Conservation (phyloP, 1,140 invertebrate species). For the Cherax destructor region DNA sequence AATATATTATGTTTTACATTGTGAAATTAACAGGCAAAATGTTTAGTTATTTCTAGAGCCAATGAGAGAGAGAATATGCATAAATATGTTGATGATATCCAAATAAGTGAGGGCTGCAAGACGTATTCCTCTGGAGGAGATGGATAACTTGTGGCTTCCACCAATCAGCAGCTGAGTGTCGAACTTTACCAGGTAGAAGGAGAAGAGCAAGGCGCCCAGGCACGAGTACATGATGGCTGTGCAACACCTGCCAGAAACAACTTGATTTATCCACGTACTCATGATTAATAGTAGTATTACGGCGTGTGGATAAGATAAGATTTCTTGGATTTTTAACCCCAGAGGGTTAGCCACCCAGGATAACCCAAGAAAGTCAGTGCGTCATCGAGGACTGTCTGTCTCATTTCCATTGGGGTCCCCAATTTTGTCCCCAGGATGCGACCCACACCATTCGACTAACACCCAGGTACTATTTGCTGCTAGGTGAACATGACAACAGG, state of each 20-base stretch:
- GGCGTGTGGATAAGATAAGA: too few species aligned
- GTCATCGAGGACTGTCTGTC: too few species aligned
- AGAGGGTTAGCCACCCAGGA: too few species aligned
- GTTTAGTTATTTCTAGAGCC: conserved; percentile 75
- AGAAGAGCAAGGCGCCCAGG: conserved; percentile 88
- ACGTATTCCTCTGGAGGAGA: conserved; percentile 98
- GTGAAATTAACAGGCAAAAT: background rate
- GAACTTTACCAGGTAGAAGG: conserved; percentile 90
- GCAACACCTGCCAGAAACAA: conserved; percentile 75
- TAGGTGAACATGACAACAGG: too few species aligned
- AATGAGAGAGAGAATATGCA: conserved; percentile 89
- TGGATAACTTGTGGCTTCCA: conserved; percentile 91
- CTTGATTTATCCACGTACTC: background rate
- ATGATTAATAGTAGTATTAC: too few species aligned
- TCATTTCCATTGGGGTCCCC: too few species aligned
- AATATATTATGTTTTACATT: too few species aligned
- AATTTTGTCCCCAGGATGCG: too few species aligned
- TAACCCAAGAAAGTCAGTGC: too few species aligned
- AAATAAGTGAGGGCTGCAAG: conserved; percentile 93
- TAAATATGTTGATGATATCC: conserved; percentile 93
- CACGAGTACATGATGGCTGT: conserved; percentile 87
- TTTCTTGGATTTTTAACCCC: too few species aligned
- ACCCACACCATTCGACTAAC: too few species aligned
- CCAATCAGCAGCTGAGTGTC: conserved; percentile 97
- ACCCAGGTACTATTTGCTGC: too few species aligned